These are phyloP conservation scores for Rhipidura dahli DNA, from an alignment of 2,113 vertebrate genomes.

Conservation along the genomic window DNA sequence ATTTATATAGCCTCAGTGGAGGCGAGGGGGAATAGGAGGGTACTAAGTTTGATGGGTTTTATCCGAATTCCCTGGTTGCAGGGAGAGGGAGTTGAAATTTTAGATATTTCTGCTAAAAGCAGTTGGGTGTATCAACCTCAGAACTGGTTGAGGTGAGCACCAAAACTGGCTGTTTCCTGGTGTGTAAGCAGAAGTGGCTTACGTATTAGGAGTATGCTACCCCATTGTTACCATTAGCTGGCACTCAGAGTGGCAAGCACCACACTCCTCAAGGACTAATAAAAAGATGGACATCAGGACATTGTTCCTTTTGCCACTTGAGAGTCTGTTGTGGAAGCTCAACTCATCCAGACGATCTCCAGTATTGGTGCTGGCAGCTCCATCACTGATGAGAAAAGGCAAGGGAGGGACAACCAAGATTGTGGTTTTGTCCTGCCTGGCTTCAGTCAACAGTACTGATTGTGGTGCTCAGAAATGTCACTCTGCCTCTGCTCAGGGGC, in stretches of 20 bases:
- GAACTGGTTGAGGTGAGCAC: background rate
- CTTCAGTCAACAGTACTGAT: background rate
- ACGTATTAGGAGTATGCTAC: background rate
- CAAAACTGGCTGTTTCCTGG: background rate
- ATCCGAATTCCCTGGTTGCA: background rate
- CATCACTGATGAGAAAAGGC: background rate
- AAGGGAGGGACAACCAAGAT: background rate
- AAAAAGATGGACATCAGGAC: background rate
- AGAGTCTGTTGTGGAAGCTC: background rate
- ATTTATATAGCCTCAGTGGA: conserved; percentile 35
- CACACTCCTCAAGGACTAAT: rapidly evolving
- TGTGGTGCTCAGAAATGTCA: background rate
- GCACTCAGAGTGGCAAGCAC: background rate
- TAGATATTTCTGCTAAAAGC: background rate
- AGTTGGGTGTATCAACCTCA: background rate
- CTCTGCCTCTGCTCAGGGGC: background rate
- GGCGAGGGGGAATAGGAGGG: background rate
- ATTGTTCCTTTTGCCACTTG: background rate
- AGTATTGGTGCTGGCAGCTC: background rate
- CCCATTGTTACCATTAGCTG: background rate
- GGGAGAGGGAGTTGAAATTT: background rate
- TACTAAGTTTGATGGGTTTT: background rate
- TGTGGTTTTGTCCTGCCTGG: background rate
- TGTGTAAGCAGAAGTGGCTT: background rate
- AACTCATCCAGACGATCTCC: background rate